Percentiles rank a stretch among this genome's conserved stretches.
These are phyloP conservation scores for Cataglyphis livida DNA, from an alignment of 2,888 invertebrate genomes.

Conservation along the genomic window DNA sequence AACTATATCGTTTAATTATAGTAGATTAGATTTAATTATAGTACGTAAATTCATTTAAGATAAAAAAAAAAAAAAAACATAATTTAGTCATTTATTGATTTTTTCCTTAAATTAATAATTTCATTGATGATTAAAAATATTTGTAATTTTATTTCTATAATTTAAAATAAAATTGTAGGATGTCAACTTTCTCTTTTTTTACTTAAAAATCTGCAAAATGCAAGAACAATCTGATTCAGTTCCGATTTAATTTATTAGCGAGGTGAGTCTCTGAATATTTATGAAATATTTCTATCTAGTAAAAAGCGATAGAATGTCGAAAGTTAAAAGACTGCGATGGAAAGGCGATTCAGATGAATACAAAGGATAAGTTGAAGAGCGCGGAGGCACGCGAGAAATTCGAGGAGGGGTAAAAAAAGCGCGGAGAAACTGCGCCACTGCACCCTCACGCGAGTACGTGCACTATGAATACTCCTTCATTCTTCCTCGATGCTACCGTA, in stretches of 20 bases:
- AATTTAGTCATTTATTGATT: background rate
- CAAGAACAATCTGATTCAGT: background rate
- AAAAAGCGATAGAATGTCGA: background rate
- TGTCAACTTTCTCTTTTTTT: background rate
- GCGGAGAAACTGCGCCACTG: constrained; percentile 1
- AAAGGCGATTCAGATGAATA: background rate
- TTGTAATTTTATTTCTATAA: background rate
- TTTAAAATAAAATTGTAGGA: background rate
- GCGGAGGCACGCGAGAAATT: constrained; percentile 34
- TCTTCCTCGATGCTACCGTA: constrained; percentile 48
- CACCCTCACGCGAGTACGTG: background rate
- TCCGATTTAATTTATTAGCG: background rate
- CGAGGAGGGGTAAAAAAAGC: constrained; percentile 1
- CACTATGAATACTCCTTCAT: constrained; percentile 53
- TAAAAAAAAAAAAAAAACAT: constrained; percentile 1
- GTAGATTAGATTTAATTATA: constrained; percentile 10
- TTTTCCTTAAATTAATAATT: background rate
- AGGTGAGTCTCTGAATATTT: no score
- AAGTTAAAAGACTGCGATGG: background rate
- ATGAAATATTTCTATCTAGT: background rate
- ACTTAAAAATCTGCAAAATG: background rate
- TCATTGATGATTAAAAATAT: background rate
- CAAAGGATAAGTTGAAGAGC: background rate
- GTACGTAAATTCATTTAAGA: background rate
- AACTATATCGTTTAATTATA: background rate